A percentile compares a stretch with the other conserved stretches of the same genome.
phyloP scores from a whole-genome alignment of 2,888 invertebrate genomes.

The Subacronicta megacephala region DNA sequence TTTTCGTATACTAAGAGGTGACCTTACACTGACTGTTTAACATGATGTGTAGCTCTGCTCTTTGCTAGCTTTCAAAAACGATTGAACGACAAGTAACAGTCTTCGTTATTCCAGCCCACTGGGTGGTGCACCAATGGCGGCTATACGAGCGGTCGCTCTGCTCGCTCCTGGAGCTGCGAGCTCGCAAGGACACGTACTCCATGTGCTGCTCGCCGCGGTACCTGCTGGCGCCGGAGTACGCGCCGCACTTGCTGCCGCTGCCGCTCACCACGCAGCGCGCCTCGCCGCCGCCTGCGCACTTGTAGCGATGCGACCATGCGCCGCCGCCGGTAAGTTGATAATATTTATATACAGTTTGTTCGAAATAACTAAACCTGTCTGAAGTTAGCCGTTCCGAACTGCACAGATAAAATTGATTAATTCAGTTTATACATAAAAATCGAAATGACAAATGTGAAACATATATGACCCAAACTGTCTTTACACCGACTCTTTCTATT shows the following conservation, averaged over 20 bases:
- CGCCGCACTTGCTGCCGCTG: constrained; percentile 76
- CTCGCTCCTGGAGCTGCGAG: constrained; percentile 82
- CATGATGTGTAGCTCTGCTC: no score
- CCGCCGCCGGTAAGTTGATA: constrained; percentile 69
- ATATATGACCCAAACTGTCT: no score
- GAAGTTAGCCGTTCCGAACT: no score
- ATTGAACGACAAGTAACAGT: background rate
- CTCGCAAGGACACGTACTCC: constrained; percentile 77
- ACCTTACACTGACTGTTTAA: no score
- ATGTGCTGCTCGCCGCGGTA: constrained; percentile 83
- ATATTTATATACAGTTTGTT: no score
- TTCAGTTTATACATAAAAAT: no score
- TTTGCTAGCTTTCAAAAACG: background rate
- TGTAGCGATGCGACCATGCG: constrained; percentile 84
- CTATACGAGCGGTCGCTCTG: constrained; percentile 84
- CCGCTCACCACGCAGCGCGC: constrained; percentile 80
- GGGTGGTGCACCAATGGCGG: constrained; percentile 86
- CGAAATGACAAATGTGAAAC: no score
- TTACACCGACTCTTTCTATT: no score
- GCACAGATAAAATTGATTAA: no score
- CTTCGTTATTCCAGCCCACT: constrained; percentile 71
- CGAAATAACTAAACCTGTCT: no score
- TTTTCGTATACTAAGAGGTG: no score
- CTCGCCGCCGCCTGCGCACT: constrained; percentile 86
- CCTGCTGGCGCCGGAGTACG: constrained; percentile 82